Evolutionary conservation across 2,113 vertebrate genomes (phyloP).

Genomic region (Ammodytes dubius): DNA sequence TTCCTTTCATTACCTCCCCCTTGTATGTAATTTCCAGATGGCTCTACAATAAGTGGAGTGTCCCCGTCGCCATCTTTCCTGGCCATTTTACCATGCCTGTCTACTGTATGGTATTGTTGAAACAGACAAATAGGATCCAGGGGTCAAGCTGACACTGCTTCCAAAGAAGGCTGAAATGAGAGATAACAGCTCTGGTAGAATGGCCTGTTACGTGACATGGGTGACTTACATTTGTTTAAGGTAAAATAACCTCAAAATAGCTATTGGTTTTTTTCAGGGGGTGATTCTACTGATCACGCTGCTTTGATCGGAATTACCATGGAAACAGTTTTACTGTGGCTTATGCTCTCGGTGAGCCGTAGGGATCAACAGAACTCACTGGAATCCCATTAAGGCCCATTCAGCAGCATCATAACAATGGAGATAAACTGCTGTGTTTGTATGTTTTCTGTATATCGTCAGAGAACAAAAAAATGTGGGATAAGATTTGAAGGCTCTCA

Average conservation of each 20-base stretch:
- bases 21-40: constrained; percentile 27
- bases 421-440: neutral
- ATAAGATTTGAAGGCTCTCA: neutral
- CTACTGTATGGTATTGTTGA: constrained; percentile 15
- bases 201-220: constrained; percentile 3
- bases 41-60: neutral
- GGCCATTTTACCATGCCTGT: neutral
- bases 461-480: neutral
- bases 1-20: constrained; percentile 2
- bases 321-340: constrained; percentile 12
- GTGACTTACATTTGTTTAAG: neutral
- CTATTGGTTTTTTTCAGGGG: neutral
- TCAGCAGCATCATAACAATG: neutral
- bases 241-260: neutral
- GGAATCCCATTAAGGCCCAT: neutral
- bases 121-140: constrained; percentile 24
- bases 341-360: neutral
- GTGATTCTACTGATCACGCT: neutral
- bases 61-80: neutral
- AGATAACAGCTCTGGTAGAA: constrained; percentile 23
- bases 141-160: constrained; percentile 28
- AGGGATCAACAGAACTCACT: constrained; percentile 17
- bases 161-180: constrained; percentile 40
- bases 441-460: neutral
- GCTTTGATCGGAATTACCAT: constrained; percentile 38